Evolutionary conservation across 2,888 invertebrate genomes (phyloP), one percentile per base, ranked within the genome.

Genomic region (Amphipoea oculea): DNA sequence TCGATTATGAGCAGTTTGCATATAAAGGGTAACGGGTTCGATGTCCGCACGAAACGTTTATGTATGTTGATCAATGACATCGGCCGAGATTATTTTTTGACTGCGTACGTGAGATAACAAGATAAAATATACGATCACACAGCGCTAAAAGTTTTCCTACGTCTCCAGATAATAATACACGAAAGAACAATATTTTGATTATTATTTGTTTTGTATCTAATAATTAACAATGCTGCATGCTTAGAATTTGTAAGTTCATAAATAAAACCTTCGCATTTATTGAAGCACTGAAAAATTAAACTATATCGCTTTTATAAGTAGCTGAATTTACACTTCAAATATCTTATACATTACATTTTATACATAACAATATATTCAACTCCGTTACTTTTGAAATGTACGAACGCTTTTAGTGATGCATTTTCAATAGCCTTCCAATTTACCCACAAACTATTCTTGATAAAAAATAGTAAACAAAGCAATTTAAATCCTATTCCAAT

Each of bases 381-480:
- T 78, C 42, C n/a, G 60, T 36, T 65, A 62, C 54, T 51, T 93
- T 94, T 93, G 92, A 94, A 94, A 95, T 95, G 90, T 93, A 95
- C 92, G 92, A 92, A 94, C 92, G 91, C 91, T 92, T 92, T 92
- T 85, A 90, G 87, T 91, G 91, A 92, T 95, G 94, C 94, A 94
- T 94, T 93, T 91, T 88, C 84, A 86, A 90, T 92, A 93, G 93
- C 94, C 93, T 94, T 94, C 91, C 91, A 88, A 92, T 90, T 91
- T 89, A 82, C 84, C 78, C 36, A 81, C 42, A 79, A 90, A 82
- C 54, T 68, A 48, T 70, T 51, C 48, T 76, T 54, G 75, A 51
- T 29, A 70, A 48, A 36, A 76, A 73, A 54, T 23, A 11, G 5
- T n/a, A 17, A 71, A 62, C 57, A 88, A 72, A 42, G 66, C 6